phyloP scores from a whole-genome alignment of 23 tunicate species.

The Styela clava region DNA sequence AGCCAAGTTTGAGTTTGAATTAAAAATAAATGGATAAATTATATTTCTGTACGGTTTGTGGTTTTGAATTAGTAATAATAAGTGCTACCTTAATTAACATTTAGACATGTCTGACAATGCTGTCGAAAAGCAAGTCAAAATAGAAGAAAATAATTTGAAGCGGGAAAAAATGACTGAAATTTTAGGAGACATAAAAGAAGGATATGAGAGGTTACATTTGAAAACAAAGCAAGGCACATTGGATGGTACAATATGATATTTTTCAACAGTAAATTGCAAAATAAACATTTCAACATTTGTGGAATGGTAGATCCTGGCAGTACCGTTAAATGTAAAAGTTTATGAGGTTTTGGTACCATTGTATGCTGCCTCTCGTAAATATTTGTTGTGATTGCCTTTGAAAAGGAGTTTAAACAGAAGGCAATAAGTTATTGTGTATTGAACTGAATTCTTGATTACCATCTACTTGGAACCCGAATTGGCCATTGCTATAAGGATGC shows the following conservation, averaged over 20 bases:
- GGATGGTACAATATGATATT: background rate
- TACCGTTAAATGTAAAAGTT: background rate
- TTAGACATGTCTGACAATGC: conserved; percentile 23
- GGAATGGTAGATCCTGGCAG: background rate
- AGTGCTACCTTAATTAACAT: background rate
- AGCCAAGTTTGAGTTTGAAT: no score
- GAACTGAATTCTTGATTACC: no score
- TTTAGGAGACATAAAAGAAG: conserved; percentile 20
- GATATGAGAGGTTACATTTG: conserved; percentile 27
- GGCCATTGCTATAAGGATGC: no score
- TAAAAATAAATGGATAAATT: no score
- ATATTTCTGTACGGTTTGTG: no score
- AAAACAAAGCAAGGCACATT: conserved; percentile 20
- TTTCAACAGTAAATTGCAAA: background rate
- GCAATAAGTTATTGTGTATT: no score
- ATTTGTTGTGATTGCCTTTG: no score
- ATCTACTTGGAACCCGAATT: no score
- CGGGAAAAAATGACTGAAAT: conserved; percentile 11
- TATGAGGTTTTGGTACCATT: background rate
- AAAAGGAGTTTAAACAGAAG: no score
- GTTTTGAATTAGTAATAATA: no score
- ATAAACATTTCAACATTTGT: background rate
- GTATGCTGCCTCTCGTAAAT: no score
- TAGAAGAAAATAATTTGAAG: conserved; percentile 12
- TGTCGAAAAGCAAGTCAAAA: conserved; percentile 27